Evolutionary conservation across 2,113 vertebrate species (phyloP).

Genomic region (Camarhynchus parvulus): DNA sequence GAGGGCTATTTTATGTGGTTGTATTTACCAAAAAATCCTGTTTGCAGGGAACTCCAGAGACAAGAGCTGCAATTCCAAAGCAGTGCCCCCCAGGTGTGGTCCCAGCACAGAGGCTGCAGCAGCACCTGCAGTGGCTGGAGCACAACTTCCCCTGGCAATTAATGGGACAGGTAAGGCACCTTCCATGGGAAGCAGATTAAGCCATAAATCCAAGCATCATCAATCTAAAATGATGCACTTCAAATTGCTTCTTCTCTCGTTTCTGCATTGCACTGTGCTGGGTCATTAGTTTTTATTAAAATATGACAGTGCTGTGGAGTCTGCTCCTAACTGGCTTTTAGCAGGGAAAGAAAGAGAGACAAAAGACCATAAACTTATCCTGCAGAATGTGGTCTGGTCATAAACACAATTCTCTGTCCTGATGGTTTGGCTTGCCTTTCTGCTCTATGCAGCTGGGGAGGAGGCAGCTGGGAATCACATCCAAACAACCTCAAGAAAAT

Average conservation of each 20-base stretch:
- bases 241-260: neutral
- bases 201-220: neutral
- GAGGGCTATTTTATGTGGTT: rapidly evolving
- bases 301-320: neutral
- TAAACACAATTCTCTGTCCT: neutral
- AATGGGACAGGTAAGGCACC: neutral
- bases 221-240: conserved; percentile 4
- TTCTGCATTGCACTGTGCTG: neutral
- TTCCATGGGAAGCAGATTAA: neutral
- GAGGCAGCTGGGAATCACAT: neutral
- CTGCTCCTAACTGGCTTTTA: neutral
- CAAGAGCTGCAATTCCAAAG: neutral
- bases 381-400: neutral
- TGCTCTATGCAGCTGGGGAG: neutral
- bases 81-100: neutral
- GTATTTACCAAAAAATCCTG: neutral
- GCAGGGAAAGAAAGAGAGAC: neutral
- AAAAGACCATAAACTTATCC: neutral
- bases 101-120: neutral
- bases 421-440: neutral
- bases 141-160: neutral
- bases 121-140: neutral
- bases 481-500: neutral
- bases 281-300: conserved; percentile 60
- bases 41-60: neutral